These are phyloP conservation scores for Hycleus cichorii DNA, from an alignment of 1,140 invertebrate genomes.

Conservation along the genomic window DNA sequence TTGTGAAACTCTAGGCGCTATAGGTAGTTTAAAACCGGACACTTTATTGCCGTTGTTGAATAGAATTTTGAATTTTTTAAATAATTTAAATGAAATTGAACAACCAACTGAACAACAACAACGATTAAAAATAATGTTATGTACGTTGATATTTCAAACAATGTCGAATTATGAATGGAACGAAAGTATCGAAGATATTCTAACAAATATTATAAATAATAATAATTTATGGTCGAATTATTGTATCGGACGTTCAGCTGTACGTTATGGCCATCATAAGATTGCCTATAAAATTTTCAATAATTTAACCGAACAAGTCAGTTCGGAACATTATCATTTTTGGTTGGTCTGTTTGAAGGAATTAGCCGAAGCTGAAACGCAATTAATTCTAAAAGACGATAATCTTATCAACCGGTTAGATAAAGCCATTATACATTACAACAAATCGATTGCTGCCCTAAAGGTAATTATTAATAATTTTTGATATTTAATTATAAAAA, in stretches of 20 bases:
- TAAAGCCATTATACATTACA: conserved; percentile 51
- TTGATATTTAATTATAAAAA: too few relatives aligned
- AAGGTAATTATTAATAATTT: conserved; percentile 38
- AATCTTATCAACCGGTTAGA: conserved; percentile 53
- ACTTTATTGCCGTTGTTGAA: conserved; percentile 49
- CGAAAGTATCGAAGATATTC: conserved; percentile 49
- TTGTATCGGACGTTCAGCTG: conserved; percentile 75
- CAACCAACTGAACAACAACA: conserved; percentile 30
- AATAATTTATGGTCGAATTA: conserved; percentile 79
- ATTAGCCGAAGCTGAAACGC: conserved; percentile 50
- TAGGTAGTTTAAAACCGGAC: conserved; percentile 58
- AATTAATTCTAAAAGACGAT: conserved; percentile 28
- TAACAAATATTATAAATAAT: conserved; percentile 51
- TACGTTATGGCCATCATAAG: conserved; percentile 74
- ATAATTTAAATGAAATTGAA: conserved; percentile 24
- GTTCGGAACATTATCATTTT: conserved; percentile 84
- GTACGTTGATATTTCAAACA: conserved; percentile 77
- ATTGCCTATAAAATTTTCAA: conserved; percentile 62
- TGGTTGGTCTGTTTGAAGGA: conserved; percentile 76
- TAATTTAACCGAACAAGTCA: conserved; percentile 63
- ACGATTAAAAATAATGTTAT: conserved; percentile 56
- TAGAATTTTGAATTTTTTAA: conserved; percentile 50
- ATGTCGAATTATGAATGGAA: conserved; percentile 58
- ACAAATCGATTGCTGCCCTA: conserved; percentile 55
- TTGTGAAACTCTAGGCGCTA: conserved; percentile 63